phyloP scores from a whole-genome alignment of 2,888 invertebrate species.

The Eupithecia tripunctaria region DNA sequence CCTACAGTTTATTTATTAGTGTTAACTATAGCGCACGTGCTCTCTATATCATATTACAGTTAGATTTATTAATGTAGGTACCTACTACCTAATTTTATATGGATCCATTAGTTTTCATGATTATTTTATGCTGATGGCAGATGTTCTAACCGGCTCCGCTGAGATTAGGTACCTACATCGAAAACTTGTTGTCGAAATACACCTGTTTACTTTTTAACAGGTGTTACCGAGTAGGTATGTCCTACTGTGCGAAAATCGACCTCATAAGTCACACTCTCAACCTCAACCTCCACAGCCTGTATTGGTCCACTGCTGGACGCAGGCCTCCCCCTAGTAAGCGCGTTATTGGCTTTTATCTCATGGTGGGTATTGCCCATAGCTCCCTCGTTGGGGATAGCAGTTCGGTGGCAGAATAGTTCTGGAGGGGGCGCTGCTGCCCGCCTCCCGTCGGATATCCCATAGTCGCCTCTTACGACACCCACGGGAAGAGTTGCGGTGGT shows the following conservation, averaged over 20 bases:
- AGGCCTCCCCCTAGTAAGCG: too few species aligned
- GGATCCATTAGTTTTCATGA: constrained; percentile 32
- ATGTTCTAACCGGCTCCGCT: constrained; percentile 34
- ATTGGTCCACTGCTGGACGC: too few species aligned
- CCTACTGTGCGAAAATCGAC: neutral
- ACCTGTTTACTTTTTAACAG: constrained; percentile 34
- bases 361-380: too few species aligned
- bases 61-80: neutral
- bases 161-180: constrained; percentile 15
- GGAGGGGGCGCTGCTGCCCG: too few species aligned
- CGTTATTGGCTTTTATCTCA: too few species aligned
- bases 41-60: constrained; percentile 1
- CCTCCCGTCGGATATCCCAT: too few species aligned
- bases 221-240: constrained; percentile 10
- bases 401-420: too few species aligned
- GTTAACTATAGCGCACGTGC: constrained; percentile 11
- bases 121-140: constrained; percentile 36
- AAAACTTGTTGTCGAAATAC: constrained; percentile 31
- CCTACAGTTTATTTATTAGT: too few species aligned
- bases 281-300: too few species aligned
- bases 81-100: constrained; percentile 12
- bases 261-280: neutral
- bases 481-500: too few species aligned
- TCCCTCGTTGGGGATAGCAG: too few species aligned
- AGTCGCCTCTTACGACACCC: too few species aligned